Percentiles rank a stretch among this genome's conserved stretches.
These are phyloP conservation scores for Yoshiicerus persimilis DNA, from an alignment of 1,140 invertebrate genomes.

Conservation along the genomic window DNA sequence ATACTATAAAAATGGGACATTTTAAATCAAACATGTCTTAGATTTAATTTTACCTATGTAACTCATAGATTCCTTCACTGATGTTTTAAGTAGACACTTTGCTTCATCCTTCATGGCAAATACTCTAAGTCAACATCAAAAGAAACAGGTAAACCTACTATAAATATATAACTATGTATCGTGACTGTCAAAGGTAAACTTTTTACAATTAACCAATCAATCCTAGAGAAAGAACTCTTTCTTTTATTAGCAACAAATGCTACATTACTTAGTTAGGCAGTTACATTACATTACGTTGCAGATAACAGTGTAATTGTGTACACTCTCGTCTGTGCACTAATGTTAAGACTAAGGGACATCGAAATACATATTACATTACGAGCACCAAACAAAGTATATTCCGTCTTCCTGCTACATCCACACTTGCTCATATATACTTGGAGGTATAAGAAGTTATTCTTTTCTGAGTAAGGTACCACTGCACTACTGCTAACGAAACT, in stretches of 20 bases:
- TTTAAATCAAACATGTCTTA: background rate
- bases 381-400: too few species aligned
- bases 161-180: background rate
- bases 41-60: background rate
- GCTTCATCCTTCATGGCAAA: background rate
- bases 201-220: background rate
- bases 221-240: background rate
- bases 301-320: background rate
- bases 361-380: background rate
- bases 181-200: background rate
- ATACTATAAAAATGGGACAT: background rate
- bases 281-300: background rate
- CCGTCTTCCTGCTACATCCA: too few species aligned
- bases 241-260: background rate
- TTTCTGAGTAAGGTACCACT: too few species aligned
- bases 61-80: background rate
- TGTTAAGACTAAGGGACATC: too few species aligned
- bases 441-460: too few species aligned
- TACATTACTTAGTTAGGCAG: background rate
- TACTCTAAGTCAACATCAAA: background rate
- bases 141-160: background rate
- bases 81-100: background rate
- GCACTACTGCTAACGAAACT: background rate
- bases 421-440: too few species aligned
- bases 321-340: background rate